Evolutionary conservation across 2,797 vertebrate species (phyloP), one percentile per base, ranked within the genome.

Genomic region (Siniperca undulata): DNA sequence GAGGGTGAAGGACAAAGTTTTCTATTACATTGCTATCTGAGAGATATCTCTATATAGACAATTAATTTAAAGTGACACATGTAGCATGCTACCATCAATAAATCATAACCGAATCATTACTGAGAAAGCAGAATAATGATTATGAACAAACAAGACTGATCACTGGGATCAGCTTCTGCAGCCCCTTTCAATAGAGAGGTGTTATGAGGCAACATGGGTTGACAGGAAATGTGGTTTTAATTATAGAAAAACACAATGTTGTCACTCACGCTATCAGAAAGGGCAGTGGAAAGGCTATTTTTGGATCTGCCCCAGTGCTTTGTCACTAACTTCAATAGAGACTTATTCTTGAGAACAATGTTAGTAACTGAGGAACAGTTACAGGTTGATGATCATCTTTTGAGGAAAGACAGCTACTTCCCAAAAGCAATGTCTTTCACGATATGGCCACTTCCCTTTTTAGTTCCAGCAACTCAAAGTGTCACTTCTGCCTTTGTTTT

Each of bases 401-500:
- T 71, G 44, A 2, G 4, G 38, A 68, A 78, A 77, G 27, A 65
- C 2, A 3, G 48, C 4, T 42, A 80, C 73, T 89, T 89, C 83
- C 65, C 20, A 1, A 59, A 82, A 80, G 8, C 5, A 5, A 9
- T 0, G 3, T 67, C 22, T 84, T 56, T 72, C 17, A 72, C 60
- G 36, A 38, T 27, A 0, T 9, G 5, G 52, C 19, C 20, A 62
- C 72, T 85, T 92, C 86, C 75, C 19, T 11, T 80, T 82, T 72
- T 1, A 10, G 13, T 24, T 50, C 27, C 30, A 64, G 66, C 34
- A 75, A 55, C 50, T 50, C 56, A 81, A 87, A 79, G n/a, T 27
- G 3, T 0, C 20, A 84, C 76, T 86, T 86, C 84, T 89, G 60
- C 30, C 19, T 80, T 55, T 71, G 24, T 7, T 71, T 64, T 19